These are phyloP conservation scores for Mamestra brassicae DNA, from an alignment of 2,888 invertebrate genomes.

Conservation along the genomic window DNA sequence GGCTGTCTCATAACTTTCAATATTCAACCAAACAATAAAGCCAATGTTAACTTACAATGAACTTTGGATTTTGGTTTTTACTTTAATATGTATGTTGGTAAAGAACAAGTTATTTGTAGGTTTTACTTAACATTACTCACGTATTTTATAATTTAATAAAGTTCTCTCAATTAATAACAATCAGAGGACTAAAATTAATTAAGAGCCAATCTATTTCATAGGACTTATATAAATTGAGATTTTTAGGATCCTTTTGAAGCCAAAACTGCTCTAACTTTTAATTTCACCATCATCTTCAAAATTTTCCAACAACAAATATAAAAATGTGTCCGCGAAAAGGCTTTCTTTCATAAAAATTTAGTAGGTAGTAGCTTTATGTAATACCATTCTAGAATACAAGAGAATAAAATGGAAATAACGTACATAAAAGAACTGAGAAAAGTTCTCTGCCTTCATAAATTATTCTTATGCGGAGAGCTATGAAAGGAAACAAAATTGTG, in stretches of 20 bases:
- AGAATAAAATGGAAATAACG: slow-evolving; percentile 65
- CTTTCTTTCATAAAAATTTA: slow-evolving; percentile 62
- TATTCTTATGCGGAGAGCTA: slow-evolving; percentile 61
- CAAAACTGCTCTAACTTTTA: slow-evolving; percentile 27
- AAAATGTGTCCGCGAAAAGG: slow-evolving; percentile 44
- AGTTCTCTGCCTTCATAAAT: slow-evolving; percentile 59
- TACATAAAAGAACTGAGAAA: slow-evolving; percentile 58
- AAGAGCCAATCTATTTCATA: neutral
- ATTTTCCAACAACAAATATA: slow-evolving; percentile 45
- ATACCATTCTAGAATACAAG: slow-evolving; percentile 59
- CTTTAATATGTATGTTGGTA: neutral
- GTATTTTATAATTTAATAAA: neutral
- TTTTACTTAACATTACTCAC: neutral
- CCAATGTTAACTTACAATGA: neutral
- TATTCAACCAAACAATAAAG: slow-evolving; percentile 11
- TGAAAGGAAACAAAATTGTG: slow-evolving; percentile 51
- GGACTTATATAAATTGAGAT: neutral
- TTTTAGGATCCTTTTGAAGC: neutral
- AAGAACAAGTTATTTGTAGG: neutral
- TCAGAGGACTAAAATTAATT: neutral
- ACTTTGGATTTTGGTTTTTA: neutral
- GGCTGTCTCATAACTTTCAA: slow-evolving; percentile 16
- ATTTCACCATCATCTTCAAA: slow-evolving; percentile 52
- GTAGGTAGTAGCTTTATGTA: slow-evolving; percentile 50
- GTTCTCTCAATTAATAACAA: neutral